These are phyloP conservation scores for Heloderma charlesbogerti DNA, from an alignment of 2,113 vertebrate species.

Conservation along the genomic window DNA sequence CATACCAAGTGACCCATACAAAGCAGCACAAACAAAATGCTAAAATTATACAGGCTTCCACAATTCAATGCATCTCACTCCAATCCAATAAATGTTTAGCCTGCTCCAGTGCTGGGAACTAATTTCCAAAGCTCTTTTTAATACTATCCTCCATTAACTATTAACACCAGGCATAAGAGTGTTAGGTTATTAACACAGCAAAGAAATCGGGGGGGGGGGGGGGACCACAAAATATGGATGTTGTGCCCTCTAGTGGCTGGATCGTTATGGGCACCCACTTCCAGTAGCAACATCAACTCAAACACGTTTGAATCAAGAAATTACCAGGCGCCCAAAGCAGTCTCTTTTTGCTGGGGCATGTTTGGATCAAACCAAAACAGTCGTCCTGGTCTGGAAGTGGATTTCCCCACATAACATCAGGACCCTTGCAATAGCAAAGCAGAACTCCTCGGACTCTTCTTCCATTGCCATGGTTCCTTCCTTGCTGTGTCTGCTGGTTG, in stretches of 20 bases:
- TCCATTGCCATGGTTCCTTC: neutral
- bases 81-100: neutral
- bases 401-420: neutral
- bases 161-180: slow-evolving; percentile 15
- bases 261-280: neutral
- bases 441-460: neutral
- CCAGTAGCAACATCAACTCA: neutral
- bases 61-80: neutral
- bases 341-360: neutral
- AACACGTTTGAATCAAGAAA: neutral
- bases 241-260: slow-evolving; percentile 25
- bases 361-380: neutral
- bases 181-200: neutral
- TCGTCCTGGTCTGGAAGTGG: neutral
- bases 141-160: slow-evolving; percentile 20
- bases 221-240: neutral
- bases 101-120: neutral
- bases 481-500: neutral
- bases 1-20: neutral
- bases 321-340: neutral
- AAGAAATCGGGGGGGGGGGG: neutral
- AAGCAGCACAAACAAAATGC: neutral
- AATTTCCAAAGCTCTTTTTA: slow-evolving; percentile 7
- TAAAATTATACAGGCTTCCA: neutral
- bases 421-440: neutral